Base-by-base conservation (phyloP, 2,797 vertebrate species). In the Cuculus canorus region DNA sequence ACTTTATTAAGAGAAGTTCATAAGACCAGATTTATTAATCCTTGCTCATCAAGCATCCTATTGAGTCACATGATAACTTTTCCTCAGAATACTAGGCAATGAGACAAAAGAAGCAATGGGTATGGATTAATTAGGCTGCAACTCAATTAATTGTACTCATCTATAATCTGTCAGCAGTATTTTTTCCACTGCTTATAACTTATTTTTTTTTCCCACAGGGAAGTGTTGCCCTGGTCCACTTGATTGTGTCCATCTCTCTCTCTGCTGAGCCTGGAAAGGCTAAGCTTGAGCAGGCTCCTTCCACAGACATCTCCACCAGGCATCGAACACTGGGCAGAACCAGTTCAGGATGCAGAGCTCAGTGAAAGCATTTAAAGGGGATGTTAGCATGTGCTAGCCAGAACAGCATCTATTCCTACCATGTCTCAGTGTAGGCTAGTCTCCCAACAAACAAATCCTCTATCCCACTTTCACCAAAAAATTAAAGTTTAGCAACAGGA, bases 151-250 rank as follows among this genome's bases (percentile, higher is more conserved):
- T 35, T 89, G 13, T 39, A 45, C n/a, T 60, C 3, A 35, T 39
- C 60, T 65, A 52, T 82, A 79, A 89, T 45, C 8, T 13, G n/a
- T 5, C 19, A 70, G 6, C 22, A 75, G 30, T 37, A 50, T 11
- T n/a, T 82, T 86, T 86, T 32, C 11, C 35, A 33, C 60, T 45
- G 18, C 10, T 50, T 64, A 73, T 33, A 48, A 82, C 23, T 21
- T 50, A 25, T 80, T 76, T 73, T 50, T 1, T 48, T 87, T 39
- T 87, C 12, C n/a, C 37, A 52, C 52, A 53, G 80, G 28, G 8
- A 73, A 48, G 1, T 4, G 0, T 43, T 7, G 9, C 15, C 13
- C 13, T 13, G 2, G 18, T 59, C 10, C 22, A 56, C 14, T 24
- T 77, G 28, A 27, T 37, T 1, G 0, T 41, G 39, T 60, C 10